These are phyloP conservation scores for Chrysodeixis includens DNA, from an alignment of 2,888 invertebrate genomes.

Conservation along the genomic window DNA sequence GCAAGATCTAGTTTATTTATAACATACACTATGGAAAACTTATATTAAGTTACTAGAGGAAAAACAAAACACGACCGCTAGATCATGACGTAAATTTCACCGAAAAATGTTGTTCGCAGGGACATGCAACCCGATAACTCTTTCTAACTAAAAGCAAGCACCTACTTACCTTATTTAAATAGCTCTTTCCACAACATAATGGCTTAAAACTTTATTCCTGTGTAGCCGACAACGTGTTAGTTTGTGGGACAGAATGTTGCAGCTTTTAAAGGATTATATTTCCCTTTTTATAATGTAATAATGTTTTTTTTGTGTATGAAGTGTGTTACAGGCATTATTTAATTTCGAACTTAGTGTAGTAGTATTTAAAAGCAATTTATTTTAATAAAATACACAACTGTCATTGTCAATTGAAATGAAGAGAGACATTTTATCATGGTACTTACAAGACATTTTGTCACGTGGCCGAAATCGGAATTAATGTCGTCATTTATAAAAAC, in stretches of 20 bases:
- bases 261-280: neutral
- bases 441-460: too few relatives aligned
- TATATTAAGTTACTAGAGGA: too few relatives aligned
- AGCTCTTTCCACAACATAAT: constrained; percentile 14
- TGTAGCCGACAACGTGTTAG: constrained; percentile 3
- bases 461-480: too few relatives aligned
- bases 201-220: constrained; percentile 13
- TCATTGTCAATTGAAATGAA: too few relatives aligned
- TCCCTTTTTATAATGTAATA: neutral
- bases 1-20: too few relatives aligned
- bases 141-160: neutral
- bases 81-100: neutral
- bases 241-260: constrained; percentile 6
- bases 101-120: neutral
- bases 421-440: too few relatives aligned
- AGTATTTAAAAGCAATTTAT: too few relatives aligned
- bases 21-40: too few relatives aligned
- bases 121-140: neutral
- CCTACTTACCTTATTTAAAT: constrained; percentile 15
- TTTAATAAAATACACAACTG: too few relatives aligned
- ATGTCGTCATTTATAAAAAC: too few relatives aligned
- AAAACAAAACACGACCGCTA: neutral
- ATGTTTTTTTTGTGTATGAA: neutral
- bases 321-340: too few relatives aligned
- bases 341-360: too few relatives aligned